Percentiles rank a stretch among this genome's conserved stretches.
Evolutionary conservation across 2,797 vertebrate species (phyloP).

Genomic region (Enteromius thamalakanensis): DNA sequence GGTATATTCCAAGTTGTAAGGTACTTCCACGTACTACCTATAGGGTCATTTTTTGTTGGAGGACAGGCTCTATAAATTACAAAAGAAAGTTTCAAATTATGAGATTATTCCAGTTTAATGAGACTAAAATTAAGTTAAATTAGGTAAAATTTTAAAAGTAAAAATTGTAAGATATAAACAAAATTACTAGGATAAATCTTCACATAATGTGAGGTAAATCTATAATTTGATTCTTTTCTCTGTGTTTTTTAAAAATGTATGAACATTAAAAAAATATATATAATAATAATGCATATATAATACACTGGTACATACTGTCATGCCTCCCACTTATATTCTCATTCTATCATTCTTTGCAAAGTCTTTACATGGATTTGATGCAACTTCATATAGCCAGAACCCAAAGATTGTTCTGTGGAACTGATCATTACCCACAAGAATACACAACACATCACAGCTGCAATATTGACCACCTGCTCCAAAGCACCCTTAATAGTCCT

Average conservation of each 20-base stretch:
- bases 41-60: too few relatives aligned
- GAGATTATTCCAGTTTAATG: too few relatives aligned
- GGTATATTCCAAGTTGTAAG: too few relatives aligned
- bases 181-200: not conserved
- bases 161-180: not conserved
- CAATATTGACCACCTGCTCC: slow-evolving; percentile 61
- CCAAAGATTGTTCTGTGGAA: slow-evolving; percentile 11
- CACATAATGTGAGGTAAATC: too few relatives aligned
- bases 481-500: slow-evolving; percentile 59
- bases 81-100: too few relatives aligned
- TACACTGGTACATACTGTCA: not conserved
- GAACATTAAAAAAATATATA: not conserved
- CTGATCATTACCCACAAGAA: slow-evolving; percentile 24
- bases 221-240: not conserved
- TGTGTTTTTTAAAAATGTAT: not conserved
- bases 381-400: not conserved
- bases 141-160: too few relatives aligned
- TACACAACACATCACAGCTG: slow-evolving; percentile 44
- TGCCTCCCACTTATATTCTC: not conserved
- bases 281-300: not conserved
- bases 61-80: too few relatives aligned
- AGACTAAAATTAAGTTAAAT: too few relatives aligned
- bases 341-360: not conserved
- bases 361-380: not conserved
- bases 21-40: too few relatives aligned